A percentile compares a stretch with the other conserved stretches of the same genome.
phyloP scores from a whole-genome alignment of 2,797 vertebrate genomes.

The Rhinogobio ventralis region DNA sequence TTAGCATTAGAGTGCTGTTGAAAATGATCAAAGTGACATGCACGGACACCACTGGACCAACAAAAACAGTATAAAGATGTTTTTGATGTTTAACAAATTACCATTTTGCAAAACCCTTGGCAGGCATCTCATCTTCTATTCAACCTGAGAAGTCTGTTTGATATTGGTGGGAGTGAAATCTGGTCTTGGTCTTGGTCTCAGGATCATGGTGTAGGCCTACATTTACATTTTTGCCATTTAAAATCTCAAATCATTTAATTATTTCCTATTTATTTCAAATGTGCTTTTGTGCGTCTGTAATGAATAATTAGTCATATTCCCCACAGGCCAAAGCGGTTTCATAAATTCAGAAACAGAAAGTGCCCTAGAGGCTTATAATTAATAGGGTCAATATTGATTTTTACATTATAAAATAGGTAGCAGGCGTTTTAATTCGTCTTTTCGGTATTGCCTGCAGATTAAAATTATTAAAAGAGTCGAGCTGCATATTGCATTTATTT shows the following conservation, averaged over 20 bases:
- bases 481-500: not conserved
- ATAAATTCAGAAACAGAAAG: not conserved
- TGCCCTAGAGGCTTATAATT: not conserved
- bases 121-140: constrained; percentile 13
- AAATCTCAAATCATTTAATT: not conserved
- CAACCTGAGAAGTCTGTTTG: constrained; percentile 23
- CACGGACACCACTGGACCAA: not conserved
- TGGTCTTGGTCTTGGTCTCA: not conserved
- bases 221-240: not conserved
- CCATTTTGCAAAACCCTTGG: constrained; percentile 23
- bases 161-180: not conserved
- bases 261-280: constrained; percentile 13
- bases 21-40: constrained; percentile 29
- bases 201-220: not conserved
- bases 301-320: constrained; percentile 24
- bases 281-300: not conserved
- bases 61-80: not conserved
- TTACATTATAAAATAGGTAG: constrained; percentile 14
- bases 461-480: not conserved
- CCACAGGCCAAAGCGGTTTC: not conserved
- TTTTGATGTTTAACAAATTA: constrained; percentile 41
- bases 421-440: constrained; percentile 1
- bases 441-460: constrained; percentile 2
- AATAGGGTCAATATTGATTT: constrained; percentile 36
- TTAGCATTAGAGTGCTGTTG: constrained; percentile 49